Evolutionary conservation across 2,888 invertebrate species (phyloP), one percentile per base, ranked within the genome.

Genomic region (Gisinianus flammeolus): DNA sequence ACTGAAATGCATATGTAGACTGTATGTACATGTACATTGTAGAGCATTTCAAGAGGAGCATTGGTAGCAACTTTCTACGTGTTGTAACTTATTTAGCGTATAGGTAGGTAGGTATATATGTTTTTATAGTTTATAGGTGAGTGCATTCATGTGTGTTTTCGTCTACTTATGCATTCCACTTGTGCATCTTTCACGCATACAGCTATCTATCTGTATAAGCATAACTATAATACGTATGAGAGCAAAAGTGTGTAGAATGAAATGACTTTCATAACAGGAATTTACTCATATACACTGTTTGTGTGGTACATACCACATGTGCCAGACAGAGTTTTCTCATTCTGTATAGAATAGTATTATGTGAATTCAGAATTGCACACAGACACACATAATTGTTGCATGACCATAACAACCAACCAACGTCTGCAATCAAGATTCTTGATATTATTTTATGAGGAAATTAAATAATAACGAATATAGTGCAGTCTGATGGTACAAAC

Each of bases 341-440:
- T 28, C 62, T 62, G 62, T 28, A 62, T 62, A 10, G n/a, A 62
- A 24, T 35, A 35, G 5, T 35, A 35, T 44, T 44, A 44, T 44
- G 62, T 62, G 62, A 22, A n/a, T n/a, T n/a, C n/a, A n/a, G n/a
- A n/a, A 62, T 58, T 58, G 24, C 58, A 44, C 24, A 58, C 58
- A 62, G n/a, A 44, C 24, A 58, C 58, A 62, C 62, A 62, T 62
- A 62, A 62, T 62, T 62, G 28, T 62, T 62, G 62, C 62, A 62
- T 62, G 62, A 62, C 62, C 62, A 62, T 62, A n/a, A n/a, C 2
- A 44, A 44, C 44, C 3, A 2, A 16, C 44, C 12, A 44, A 12
- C 3, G 1, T 44, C 44, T 16, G 19, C 44, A 44, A 2, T 19
- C 4, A 28, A 10, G 26, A 28, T n/a, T 28, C 16, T 62, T 5